Conservation (phyloP, 2,888 invertebrate species). For the Strigamia transsilvanica region DNA sequence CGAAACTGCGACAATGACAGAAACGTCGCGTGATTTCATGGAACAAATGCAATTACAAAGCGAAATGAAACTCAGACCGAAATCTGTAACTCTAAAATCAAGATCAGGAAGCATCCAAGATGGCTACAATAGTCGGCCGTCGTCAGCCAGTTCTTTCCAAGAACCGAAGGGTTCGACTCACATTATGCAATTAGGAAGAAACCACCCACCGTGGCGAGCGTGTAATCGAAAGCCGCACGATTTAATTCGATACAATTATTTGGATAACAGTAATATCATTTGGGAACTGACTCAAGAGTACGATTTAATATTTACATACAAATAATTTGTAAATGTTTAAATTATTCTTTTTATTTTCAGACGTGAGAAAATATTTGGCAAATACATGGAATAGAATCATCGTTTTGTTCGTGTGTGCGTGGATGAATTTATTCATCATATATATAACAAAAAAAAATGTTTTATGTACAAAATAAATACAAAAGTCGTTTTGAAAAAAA, state of each 20-base stretch:
- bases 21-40: neutral
- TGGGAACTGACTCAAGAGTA: conserved; percentile 46
- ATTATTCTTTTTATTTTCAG: neutral
- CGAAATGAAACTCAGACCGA: conserved; percentile 15
- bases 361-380: conserved; percentile 12
- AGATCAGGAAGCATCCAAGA: conserved; percentile 11
- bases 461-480: conserved; percentile 49
- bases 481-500: neutral
- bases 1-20: conserved; percentile 49
- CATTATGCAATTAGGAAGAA: conserved; percentile 3
- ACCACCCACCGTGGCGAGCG: conserved; percentile 27
- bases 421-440: neutral
- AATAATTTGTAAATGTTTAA: neutral
- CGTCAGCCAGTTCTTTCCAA: neutral
- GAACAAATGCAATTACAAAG: neutral
- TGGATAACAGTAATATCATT: conserved; percentile 38
- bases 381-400: neutral
- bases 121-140: conserved; percentile 11
- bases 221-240: conserved; percentile 49
- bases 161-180: neutral
- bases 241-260: conserved; percentile 43
- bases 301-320: neutral
- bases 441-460: conserved; percentile 11
- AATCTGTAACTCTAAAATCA: neutral
- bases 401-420: neutral